Conservation (phyloP, 2,888 invertebrate genomes). For the Lepidochitona cinerea region DNA sequence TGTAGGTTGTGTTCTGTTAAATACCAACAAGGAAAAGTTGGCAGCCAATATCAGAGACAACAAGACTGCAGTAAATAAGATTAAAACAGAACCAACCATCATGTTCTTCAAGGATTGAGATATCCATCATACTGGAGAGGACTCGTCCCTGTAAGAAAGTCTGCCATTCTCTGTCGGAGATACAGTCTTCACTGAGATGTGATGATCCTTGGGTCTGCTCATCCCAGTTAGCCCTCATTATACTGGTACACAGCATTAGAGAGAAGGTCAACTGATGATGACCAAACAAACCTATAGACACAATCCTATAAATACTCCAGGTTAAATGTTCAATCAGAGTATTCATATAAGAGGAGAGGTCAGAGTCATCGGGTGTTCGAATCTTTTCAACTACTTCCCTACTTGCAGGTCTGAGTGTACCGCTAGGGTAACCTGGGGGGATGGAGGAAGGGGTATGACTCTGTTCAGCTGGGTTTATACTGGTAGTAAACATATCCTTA, state of each 20-base stretch:
- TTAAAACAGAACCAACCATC: slow-evolving; percentile 48
- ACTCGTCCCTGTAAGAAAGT: slow-evolving; percentile 66
- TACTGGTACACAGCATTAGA: slow-evolving; percentile 65
- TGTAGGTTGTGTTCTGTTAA: no score
- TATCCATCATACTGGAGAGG: slow-evolving; percentile 62
- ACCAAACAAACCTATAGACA: slow-evolving; percentile 67
- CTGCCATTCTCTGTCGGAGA: slow-evolving; percentile 54
- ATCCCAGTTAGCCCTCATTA: slow-evolving; percentile 57
- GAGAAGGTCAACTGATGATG: slow-evolving; percentile 69
- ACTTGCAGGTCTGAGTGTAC: slow-evolving; percentile 18
- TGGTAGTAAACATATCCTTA: slow-evolving; percentile 65
- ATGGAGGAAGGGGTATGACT: slow-evolving; percentile 16
- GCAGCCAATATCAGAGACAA: no score
- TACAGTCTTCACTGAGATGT: not conserved
- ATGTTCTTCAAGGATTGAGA: slow-evolving; percentile 45
- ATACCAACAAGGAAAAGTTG: no score
- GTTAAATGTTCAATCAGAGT: slow-evolving; percentile 54
- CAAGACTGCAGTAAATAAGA: no score
- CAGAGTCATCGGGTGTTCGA: not conserved
- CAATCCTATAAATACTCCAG: slow-evolving; percentile 64
- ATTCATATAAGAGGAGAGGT: slow-evolving; percentile 14
- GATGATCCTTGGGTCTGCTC: slow-evolving; percentile 30
- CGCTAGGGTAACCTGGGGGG: not conserved
- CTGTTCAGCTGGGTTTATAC: slow-evolving; percentile 45
- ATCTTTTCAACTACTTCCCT: not conserved